Evolutionary conservation across 2,797 vertebrate species (phyloP), one percentile per base, ranked within the genome.

Genomic region (Chromis chromis): DNA sequence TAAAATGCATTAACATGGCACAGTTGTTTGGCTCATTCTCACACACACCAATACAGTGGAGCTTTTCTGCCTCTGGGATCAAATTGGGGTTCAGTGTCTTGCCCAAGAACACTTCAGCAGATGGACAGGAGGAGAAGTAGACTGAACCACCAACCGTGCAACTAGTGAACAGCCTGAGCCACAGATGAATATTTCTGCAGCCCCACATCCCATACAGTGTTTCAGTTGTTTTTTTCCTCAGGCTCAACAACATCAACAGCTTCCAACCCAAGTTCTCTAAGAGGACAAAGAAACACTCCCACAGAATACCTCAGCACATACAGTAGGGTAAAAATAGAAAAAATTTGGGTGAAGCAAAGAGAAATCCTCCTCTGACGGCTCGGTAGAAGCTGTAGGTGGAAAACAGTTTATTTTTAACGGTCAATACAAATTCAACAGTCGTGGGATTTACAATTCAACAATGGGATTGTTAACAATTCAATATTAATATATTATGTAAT

Each of bases 401-500:
- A 49, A 22, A 21, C 31, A 17, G 52, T 39, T 61, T 56, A 53
- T 33, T 50, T 63, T 74, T 25, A 56, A 33, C 48, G 59, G 60
- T 24, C n/a, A 39, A 5, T 56, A 67, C 27, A 52, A 60, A 42
- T 27, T 62, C n/a, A 70, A 25, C 9, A 42, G 13, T 46, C 19
- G 36, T 27, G 5, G 24, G 53, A 59, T 64, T 52, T 55, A 57
- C 27, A 40, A 65, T 62, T 65, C 7, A 62, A 60, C 13, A 65
- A 24, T 40, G 22, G 21, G 13, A 44, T 57, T 65, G 48, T 58
- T 4, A 6, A 46, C 40, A 55, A 36, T 46, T 22, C 24, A 50
- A 4, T 53, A 56, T 16, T 53, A 33, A 64, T 70, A 40, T 40
- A 50, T 66, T 54, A 59, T 53, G 28, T 61, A 53, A 55, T 33